Evolutionary conservation across 2,113 vertebrate genomes (phyloP).

Genomic region (Cebus imitator): DNA sequence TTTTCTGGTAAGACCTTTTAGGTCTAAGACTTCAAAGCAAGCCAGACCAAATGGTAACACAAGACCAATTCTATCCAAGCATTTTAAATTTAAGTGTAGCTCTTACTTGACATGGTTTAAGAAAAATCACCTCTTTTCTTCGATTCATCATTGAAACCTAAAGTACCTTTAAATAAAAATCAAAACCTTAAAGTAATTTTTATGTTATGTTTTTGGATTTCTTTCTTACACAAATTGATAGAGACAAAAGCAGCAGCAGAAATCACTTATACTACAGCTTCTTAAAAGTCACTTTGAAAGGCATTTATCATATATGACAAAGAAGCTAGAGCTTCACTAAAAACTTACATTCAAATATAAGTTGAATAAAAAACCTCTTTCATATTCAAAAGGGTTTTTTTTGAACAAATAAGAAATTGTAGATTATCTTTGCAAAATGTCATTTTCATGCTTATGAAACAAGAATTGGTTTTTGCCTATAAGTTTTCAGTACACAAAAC

Average conservation of each 20-base stretch:
- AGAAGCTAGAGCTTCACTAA: background rate
- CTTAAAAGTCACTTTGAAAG: background rate
- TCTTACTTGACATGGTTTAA: slow-evolving; percentile 37
- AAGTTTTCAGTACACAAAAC: background rate
- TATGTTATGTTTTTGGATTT: background rate
- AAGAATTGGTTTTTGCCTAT: background rate
- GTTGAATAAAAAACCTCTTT: no score
- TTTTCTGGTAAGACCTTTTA: slow-evolving; percentile 51
- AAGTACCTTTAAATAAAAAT: slow-evolving; percentile 12
- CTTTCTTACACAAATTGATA: background rate
- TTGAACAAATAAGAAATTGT: background rate
- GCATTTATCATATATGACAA: background rate
- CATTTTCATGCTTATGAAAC: slow-evolving; percentile 18
- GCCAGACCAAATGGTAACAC: slow-evolving; percentile 41
- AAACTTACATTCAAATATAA: background rate
- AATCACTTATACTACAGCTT: background rate
- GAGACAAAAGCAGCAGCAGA: slow-evolving; percentile 6
- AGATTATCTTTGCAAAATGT: background rate
- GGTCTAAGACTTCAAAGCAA: slow-evolving; percentile 67
- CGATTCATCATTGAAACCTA: slow-evolving; percentile 23
- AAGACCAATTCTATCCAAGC: slow-evolving; percentile 15
- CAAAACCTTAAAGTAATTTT: slow-evolving; percentile 29
- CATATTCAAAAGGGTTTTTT: background rate
- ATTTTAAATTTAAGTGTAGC: slow-evolving; percentile 48
- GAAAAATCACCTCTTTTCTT: slow-evolving; percentile 53